phyloP scores from a whole-genome alignment of 2,888 invertebrate genomes.

The Trichogramma dendrolimi region DNA sequence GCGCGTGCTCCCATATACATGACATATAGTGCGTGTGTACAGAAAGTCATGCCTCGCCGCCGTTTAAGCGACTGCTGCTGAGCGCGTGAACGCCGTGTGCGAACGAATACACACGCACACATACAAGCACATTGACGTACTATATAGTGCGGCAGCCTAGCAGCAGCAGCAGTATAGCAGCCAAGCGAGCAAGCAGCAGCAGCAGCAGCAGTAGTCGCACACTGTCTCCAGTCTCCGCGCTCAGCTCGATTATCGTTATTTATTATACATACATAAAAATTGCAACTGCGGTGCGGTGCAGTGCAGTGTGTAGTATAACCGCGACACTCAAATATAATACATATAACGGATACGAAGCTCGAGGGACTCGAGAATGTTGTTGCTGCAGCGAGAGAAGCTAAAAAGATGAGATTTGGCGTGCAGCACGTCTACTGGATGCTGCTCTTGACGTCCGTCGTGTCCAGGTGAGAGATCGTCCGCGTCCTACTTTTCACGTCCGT shows the following conservation, averaged over 20 bases:
- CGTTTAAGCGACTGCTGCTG: too few relatives aligned
- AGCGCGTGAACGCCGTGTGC: too few relatives aligned
- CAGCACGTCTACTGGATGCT: constrained; percentile 60
- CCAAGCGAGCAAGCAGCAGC: neutral
- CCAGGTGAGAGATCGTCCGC: constrained; percentile 52
- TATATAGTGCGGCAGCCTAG: too few relatives aligned
- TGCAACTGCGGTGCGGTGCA: neutral
- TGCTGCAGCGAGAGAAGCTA: neutral
- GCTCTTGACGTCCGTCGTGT: constrained; percentile 60
- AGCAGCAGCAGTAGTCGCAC: neutral
- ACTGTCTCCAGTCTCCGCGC: too few relatives aligned
- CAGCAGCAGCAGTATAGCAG: too few relatives aligned
- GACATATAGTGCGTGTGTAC: too few relatives aligned
- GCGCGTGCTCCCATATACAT: too few relatives aligned
- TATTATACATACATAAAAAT: neutral
- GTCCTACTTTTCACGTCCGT: too few relatives aligned
- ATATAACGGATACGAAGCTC: neutral
- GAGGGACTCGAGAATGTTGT: neutral
- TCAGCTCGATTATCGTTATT: neutral
- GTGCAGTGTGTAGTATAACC: neutral
- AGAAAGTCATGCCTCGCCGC: too few relatives aligned
- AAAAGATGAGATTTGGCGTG: constrained; percentile 59
- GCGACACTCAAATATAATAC: too few relatives aligned
- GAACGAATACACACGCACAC: too few relatives aligned
- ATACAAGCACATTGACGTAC: too few relatives aligned